Conservation (phyloP, 2,888 invertebrate genomes). For the Acholoe squamosa region DNA sequence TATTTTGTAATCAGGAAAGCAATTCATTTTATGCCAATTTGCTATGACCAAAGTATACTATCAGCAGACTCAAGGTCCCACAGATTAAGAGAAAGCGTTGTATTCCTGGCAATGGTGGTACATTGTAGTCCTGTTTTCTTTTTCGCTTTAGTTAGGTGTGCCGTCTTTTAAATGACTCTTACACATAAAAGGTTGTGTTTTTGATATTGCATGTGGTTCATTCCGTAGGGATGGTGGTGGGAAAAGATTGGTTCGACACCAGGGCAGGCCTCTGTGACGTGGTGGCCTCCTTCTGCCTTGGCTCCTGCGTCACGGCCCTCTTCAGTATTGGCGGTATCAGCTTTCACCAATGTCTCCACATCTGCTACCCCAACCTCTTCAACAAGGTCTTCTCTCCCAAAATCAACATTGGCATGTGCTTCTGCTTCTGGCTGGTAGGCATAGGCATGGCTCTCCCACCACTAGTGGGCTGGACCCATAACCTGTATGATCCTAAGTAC, state of each 20-base stretch:
- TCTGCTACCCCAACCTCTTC: slow-evolving; percentile 69
- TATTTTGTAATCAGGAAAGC: too few species aligned
- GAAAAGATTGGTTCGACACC: slow-evolving; percentile 65
- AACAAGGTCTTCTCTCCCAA: slow-evolving; percentile 70
- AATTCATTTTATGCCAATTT: too few species aligned
- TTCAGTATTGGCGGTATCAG: slow-evolving; percentile 70
- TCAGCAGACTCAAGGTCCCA: too few species aligned
- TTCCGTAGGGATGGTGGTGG: slow-evolving; percentile 63
- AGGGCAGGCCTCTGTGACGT: slow-evolving; percentile 68
- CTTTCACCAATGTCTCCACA: slow-evolving; percentile 69
- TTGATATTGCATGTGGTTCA: neutral
- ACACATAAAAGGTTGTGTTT: too few species aligned
- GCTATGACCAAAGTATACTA: too few species aligned
- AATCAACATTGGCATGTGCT: slow-evolving; percentile 71
- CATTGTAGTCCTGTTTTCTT: slow-evolving; percentile 66
- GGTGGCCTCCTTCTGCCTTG: slow-evolving; percentile 68
- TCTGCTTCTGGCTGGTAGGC: slow-evolving; percentile 71
- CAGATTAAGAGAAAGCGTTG: too few species aligned
- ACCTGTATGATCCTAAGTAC: slow-evolving; percentile 74
- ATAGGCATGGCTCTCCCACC: slow-evolving; percentile 72
- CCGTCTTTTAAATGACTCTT: too few species aligned
- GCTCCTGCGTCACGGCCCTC: slow-evolving; percentile 69
- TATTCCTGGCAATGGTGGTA: slow-evolving; percentile 67
- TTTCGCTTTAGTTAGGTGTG: too few species aligned
- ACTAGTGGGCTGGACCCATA: slow-evolving; percentile 72